These are phyloP conservation scores for Formica selysi DNA, from an alignment of 1,140 invertebrate genomes.

Conservation along the genomic window DNA sequence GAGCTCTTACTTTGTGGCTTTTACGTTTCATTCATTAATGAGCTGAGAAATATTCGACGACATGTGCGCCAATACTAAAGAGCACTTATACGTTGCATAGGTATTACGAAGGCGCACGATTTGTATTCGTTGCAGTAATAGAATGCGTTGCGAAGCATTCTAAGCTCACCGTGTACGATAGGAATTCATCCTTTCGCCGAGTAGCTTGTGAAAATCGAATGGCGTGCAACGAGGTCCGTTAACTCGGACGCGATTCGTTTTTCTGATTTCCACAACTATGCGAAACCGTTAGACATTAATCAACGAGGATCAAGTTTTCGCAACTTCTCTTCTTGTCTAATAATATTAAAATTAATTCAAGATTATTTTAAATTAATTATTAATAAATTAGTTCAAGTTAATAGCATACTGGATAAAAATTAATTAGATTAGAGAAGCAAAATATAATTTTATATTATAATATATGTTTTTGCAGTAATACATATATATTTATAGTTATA, in stretches of 20 bases:
- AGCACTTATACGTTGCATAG: neutral
- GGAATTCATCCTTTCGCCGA: slow-evolving; percentile 61
- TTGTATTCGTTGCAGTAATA: slow-evolving; percentile 70
- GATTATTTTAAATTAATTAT: neutral
- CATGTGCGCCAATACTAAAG: slow-evolving; percentile 25
- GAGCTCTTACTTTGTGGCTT: neutral
- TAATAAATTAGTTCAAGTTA: neutral
- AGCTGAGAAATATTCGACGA: slow-evolving; percentile 7
- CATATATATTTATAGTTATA: neutral
- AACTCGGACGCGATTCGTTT: slow-evolving; percentile 37
- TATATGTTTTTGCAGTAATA: neutral
- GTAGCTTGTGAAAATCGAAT: slow-evolving; percentile 53
- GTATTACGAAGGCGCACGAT: slow-evolving; percentile 55
- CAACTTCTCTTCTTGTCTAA: neutral
- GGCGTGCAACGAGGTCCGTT: slow-evolving; percentile 44
- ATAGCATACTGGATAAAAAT: neutral
- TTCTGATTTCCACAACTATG: neutral
- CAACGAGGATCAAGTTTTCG: neutral
- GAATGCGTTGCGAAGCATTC: slow-evolving; percentile 4
- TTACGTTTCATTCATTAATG: slow-evolving; percentile 24
- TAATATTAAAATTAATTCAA: slow-evolving; percentile 5
- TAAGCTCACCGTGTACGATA: slow-evolving; percentile 16
- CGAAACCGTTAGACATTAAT: slow-evolving; percentile 5
- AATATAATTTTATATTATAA: neutral
- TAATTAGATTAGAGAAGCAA: neutral